A percentile compares a stretch with the other conserved stretches of the same genome.
These are phyloP conservation scores for Pectinophora gossypiella DNA, from an alignment of 1,140 invertebrate genomes.

Conservation along the genomic window DNA sequence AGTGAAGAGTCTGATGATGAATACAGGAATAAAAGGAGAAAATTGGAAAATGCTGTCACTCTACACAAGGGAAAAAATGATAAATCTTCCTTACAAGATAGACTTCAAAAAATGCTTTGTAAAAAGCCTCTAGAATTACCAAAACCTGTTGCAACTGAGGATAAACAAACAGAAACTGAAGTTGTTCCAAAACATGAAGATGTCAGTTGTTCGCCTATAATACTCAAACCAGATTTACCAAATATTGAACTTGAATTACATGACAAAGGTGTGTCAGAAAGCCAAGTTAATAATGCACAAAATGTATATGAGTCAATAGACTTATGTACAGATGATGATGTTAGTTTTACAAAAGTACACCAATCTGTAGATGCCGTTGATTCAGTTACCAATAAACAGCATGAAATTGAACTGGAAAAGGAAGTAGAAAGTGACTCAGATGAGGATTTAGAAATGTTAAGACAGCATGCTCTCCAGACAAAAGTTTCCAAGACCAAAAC, in stretches of 20 bases:
- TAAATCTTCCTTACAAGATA: conserved; percentile 51
- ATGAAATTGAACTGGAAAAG: conserved; percentile 11
- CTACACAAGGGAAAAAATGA: conserved; percentile 47
- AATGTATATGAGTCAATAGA: not conserved
- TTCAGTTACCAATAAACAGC: conserved; percentile 17
- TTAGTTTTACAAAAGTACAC: not conserved
- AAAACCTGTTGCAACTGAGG: conserved; percentile 10
- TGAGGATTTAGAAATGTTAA: conserved; percentile 64
- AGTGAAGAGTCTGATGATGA: conserved; percentile 65
- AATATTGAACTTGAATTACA: no score
- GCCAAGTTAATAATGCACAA: not conserved
- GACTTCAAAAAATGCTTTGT: conserved; percentile 53
- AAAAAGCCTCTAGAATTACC: conserved; percentile 18
- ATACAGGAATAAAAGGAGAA: conserved; percentile 58
- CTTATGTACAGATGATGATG: not conserved
- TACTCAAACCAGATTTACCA: not conserved
- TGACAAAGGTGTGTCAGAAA: no score
- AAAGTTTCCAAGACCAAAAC: conserved; percentile 43
- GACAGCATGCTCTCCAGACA: conserved; percentile 64
- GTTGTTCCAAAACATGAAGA: not conserved
- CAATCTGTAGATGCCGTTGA: conserved; percentile 24
- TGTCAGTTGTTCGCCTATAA: not conserved
- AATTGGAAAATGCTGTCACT: conserved; percentile 52
- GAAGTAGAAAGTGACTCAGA: conserved; percentile 48
- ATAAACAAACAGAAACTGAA: conserved; percentile 8